phyloP scores from a whole-genome alignment of 2,888 invertebrate genomes.

The Isoperla grammatica region DNA sequence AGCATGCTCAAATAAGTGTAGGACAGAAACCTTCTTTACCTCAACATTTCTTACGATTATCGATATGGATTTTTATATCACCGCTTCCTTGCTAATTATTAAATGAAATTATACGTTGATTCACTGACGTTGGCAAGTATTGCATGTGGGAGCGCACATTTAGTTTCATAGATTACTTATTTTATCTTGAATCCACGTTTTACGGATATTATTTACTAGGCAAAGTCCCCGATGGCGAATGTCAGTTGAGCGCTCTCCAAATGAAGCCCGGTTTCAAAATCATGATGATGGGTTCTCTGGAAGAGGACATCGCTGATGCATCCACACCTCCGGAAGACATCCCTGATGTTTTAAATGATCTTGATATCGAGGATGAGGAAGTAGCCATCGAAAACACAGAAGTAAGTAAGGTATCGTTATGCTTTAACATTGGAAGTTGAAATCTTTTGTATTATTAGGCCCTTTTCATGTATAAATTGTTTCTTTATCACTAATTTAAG shows the following conservation, averaged over 20 bases:
- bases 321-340: conserved; percentile 72
- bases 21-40: too few relatives aligned
- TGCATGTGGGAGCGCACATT: too few relatives aligned
- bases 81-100: too few relatives aligned
- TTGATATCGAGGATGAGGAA: conserved; percentile 80
- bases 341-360: conserved; percentile 84
- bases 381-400: conserved; percentile 61
- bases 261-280: conserved; percentile 84
- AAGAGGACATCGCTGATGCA: conserved; percentile 84
- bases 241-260: conserved; percentile 66
- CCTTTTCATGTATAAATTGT: neutral
- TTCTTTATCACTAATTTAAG: too few relatives aligned
- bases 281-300: conserved; percentile 96
- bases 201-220: too few relatives aligned
- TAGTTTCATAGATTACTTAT: too few relatives aligned
- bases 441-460: neutral
- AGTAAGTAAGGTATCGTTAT: conserved; percentile 37
- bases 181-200: too few relatives aligned
- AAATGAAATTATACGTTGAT: too few relatives aligned
- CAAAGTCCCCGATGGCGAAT: conserved; percentile 76
- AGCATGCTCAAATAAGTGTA: too few relatives aligned
- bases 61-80: too few relatives aligned
- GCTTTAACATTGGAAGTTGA: neutral
- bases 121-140: too few relatives aligned
- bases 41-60: too few relatives aligned